Evolutionary conservation across 2,113 vertebrate genomes (phyloP).

Genomic region (Lagenorhynchus albirostris): DNA sequence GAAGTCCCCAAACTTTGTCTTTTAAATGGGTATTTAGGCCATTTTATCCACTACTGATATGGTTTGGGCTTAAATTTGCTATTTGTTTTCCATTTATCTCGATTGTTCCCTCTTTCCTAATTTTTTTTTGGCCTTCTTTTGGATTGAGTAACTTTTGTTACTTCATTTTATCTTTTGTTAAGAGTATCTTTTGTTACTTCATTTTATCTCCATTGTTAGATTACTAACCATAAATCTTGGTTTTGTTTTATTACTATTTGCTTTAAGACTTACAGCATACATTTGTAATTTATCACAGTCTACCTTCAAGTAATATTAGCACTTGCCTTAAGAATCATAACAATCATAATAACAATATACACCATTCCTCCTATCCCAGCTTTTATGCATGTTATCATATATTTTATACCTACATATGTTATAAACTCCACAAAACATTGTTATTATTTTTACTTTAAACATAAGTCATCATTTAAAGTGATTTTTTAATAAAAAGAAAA

Average conservation of each 20-base stretch:
- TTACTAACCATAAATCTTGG: neutral
- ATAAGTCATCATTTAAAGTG: too few relatives aligned
- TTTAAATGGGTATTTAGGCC: neutral
- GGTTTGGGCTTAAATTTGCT: neutral
- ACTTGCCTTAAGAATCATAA: neutral
- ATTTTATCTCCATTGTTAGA: neutral
- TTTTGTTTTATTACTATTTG: neutral
- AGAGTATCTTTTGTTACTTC: neutral
- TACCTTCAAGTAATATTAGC: neutral
- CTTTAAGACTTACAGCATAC: neutral
- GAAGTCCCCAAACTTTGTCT: neutral
- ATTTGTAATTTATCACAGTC: neutral
- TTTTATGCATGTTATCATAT: neutral
- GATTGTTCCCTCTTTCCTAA: neutral
- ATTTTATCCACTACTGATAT: neutral
- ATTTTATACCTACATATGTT: neutral
- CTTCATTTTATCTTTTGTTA: too few relatives aligned
- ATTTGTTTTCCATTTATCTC: neutral
- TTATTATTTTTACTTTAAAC: neutral
- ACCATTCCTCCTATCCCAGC: neutral
- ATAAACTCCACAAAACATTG: neutral
- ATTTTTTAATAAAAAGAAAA: neutral
- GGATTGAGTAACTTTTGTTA: too few relatives aligned
- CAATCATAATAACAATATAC: neutral
- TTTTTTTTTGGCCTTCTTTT: neutral